Base-by-base conservation (phyloP, 2,113 vertebrate species). In the Hoplias malabaricus region DNA sequence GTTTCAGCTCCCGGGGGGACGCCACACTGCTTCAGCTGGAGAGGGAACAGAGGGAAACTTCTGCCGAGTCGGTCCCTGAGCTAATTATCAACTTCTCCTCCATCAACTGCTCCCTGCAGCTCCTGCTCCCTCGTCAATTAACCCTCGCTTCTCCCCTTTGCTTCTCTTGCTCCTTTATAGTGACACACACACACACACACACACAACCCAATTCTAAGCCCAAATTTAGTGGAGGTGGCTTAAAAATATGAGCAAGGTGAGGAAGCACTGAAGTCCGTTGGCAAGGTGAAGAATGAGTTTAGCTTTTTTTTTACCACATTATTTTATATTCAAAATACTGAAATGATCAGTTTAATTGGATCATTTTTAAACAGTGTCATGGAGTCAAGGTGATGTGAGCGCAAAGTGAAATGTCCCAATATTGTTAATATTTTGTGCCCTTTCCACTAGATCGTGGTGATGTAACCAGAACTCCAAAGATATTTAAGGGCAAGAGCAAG, bases 41-140 rank as follows among this genome's bases (percentile, higher is more conserved):
- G 50, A 14, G 21, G 69, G 31, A 56, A 21, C 5, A 21, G 69
- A 54, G 50, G 21, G 48, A 25, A 48, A 29, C n/a, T n/a, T 71
- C n/a, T 34, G n/a, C 23, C 69, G 10, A 53, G 33, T 57, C 13
- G 46, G 29, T 71, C 69, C 69, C 69, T 36, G 25, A 71, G 50
- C 69, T 71, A 71, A 71, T 71, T 71, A 71, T 71, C 23, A 25
- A 36, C 6, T 23, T 70, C 50, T 71, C 50, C 69, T 57, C 29
- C 50, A n/a, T 56, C 69, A 2, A n/a, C 8, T 33, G 3, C 23
- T 34, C 69, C 14, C 46, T 71, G 29, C 46, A 31, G 50, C 67
- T 50, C 16, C 3, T 31, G 1, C 69, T 71, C 69, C 69, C 69
- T 56, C 50, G 54, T 54, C 69, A 71, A 71, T 71, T 71, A 71